phyloP scores from a whole-genome alignment of 2,888 invertebrate genomes.

The Lasius fuliginosus region DNA sequence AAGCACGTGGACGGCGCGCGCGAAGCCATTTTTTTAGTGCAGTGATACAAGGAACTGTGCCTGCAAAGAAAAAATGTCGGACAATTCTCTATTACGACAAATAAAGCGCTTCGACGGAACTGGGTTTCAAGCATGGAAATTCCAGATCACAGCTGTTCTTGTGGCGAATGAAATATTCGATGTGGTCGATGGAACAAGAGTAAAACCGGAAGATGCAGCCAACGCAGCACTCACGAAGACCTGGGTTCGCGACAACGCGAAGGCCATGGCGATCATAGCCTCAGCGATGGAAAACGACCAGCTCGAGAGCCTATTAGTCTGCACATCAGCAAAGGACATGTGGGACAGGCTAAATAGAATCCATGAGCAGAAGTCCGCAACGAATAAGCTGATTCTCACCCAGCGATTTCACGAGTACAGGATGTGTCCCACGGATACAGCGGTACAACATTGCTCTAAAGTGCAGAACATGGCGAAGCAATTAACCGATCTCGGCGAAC shows the following conservation, averaged over 20 bases:
- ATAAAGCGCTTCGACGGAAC: not conserved
- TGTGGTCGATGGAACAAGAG: not conserved
- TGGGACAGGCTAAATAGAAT: slow-evolving; percentile 16
- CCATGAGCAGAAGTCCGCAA: slow-evolving; percentile 68
- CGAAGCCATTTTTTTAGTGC: too few species aligned
- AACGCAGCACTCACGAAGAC: not conserved
- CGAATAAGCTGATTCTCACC: slow-evolving; percentile 63
- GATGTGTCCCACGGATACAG: slow-evolving; percentile 65
- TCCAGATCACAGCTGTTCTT: not conserved
- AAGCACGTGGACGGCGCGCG: too few species aligned
- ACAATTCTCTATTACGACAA: too few species aligned
- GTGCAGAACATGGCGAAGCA: slow-evolving; percentile 76
- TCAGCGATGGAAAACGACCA: not conserved
- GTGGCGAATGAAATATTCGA: not conserved
- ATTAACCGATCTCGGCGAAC: slow-evolving; percentile 59
- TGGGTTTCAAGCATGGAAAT: not conserved
- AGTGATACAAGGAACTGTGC: too few species aligned
- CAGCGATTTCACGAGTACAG: slow-evolving; percentile 66
- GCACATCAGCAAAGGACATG: not conserved
- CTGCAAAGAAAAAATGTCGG: too few species aligned
- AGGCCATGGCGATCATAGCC: not conserved
- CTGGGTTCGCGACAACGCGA: not conserved
- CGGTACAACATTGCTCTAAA: slow-evolving; percentile 47
- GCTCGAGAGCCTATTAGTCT: not conserved
- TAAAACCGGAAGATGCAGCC: not conserved